Base-by-base conservation (phyloP, 2,797 vertebrate species). In the Arnoldichthys spilopterus region DNA sequence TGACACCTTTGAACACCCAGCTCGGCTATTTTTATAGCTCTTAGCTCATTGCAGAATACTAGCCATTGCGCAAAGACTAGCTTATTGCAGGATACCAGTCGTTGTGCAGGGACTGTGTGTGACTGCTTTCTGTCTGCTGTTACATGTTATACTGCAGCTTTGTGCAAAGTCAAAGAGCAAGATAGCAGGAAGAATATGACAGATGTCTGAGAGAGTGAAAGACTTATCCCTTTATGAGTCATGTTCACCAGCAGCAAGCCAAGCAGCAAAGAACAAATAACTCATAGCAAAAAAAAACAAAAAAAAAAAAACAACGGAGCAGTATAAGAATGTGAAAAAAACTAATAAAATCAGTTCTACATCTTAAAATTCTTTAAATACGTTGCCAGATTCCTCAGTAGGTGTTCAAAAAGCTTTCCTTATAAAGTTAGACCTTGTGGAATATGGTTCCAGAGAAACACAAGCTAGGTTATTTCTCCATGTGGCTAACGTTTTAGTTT, bases 11-110 rank as follows among this genome's bases (percentile, higher is more conserved):
- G 61, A 67, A 81, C 63, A 76, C 62, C 62, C 58, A 51, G 78
- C 81, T 73, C 58, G 59, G 72, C 32, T 74, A 64, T 76, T 76
- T 71, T 81, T 76, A 84, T 84, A 83, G 59, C 61, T 71, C 74
- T 64, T 26, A 79, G 80, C 34, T 56, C 56, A 74, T 45, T 74
- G 77, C 58, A 76, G 73, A 69, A 77, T 26, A 58, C 47, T 47
- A 53, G 54, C 61, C 11, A 54, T 67, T 73, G 18, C 18, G 30
- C 59, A 75, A 32, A 22, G 56, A 61, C 34, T 4, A 79, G 80
- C 34, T 56, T 51, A 74, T 45, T 74, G 77, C 58, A 76, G 73
- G 68, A 77, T 26, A 58, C 47, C 37, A 53, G 54, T 61, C 11
- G 61, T 67, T 73, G 18, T 15, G 30, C 59, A 75, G 45, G 30